Evolutionary conservation across 2,113 vertebrate species (phyloP).

Genomic region (Rallus limicola): DNA sequence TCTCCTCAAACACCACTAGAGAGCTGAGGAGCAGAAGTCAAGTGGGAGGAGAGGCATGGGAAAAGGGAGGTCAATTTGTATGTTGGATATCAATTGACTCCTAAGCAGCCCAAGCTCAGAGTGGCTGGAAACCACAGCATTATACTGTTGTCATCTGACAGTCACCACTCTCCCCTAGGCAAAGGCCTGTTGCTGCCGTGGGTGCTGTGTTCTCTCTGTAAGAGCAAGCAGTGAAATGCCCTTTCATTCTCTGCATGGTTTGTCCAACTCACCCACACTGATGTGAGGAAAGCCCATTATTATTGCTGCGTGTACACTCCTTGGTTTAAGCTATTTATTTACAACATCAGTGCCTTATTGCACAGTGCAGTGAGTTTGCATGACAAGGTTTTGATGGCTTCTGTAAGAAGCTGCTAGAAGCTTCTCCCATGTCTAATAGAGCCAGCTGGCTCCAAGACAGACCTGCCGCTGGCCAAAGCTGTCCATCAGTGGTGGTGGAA

Average conservation of each 20-base stretch:
- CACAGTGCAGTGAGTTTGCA: neutral
- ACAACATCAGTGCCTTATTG: neutral
- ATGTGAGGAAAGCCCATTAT: rapidly evolving
- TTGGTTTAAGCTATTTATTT: neutral
- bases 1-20: neutral
- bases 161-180: rapidly evolving
- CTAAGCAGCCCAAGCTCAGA: neutral
- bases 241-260: neutral
- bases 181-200: neutral
- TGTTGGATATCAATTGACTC: rapidly evolving
- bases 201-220: neutral
- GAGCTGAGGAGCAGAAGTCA: neutral
- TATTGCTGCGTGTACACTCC: neutral
- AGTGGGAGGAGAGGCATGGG: neutral
- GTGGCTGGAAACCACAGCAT: neutral
- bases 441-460: no score
- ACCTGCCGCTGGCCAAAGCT: no score
- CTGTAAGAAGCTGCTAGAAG: no score
- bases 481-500: no score
- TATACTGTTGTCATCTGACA: rapidly evolving
- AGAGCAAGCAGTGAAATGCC: neutral
- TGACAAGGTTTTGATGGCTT: no score
- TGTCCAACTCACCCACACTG: neutral
- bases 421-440: no score
- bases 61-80: neutral